Percentiles rank a stretch among this genome's conserved stretches.
Conservation (phyloP, 2,113 vertebrate genomes). For the Eidolon helvum region DNA sequence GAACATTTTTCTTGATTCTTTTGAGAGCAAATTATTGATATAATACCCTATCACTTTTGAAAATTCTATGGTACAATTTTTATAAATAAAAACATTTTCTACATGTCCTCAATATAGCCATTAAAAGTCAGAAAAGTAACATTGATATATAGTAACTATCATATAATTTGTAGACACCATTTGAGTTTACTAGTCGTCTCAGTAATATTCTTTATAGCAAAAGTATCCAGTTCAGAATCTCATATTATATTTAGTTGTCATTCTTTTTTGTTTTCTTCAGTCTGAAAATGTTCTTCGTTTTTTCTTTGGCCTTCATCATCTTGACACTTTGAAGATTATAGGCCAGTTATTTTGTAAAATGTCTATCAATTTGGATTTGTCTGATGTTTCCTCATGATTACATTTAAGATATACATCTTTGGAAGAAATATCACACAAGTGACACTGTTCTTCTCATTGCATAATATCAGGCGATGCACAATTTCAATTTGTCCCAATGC, state of each 20-base stretch:
- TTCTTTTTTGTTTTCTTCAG: not conserved
- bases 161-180: not conserved
- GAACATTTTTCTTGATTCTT: not conserved
- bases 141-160: not conserved
- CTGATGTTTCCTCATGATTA: not conserved
- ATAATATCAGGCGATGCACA: not conserved
- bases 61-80: not conserved
- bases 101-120: not conserved
- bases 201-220: not conserved
- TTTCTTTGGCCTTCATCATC: not conserved
- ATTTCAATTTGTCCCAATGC: not conserved
- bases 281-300: not conserved
- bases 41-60: not conserved
- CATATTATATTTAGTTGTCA: not conserved
- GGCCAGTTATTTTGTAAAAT: not conserved
- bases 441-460: not conserved
- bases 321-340: not conserved
- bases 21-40: not conserved
- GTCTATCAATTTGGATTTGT: not conserved
- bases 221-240: not conserved
- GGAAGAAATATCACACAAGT: not conserved
- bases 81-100: not conserved
- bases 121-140: not conserved
- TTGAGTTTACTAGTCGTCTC: not conserved
- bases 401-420: not conserved